Evolutionary conservation across 2,888 invertebrate species (phyloP).

Genomic region (Flabesymbios commensalis): DNA sequence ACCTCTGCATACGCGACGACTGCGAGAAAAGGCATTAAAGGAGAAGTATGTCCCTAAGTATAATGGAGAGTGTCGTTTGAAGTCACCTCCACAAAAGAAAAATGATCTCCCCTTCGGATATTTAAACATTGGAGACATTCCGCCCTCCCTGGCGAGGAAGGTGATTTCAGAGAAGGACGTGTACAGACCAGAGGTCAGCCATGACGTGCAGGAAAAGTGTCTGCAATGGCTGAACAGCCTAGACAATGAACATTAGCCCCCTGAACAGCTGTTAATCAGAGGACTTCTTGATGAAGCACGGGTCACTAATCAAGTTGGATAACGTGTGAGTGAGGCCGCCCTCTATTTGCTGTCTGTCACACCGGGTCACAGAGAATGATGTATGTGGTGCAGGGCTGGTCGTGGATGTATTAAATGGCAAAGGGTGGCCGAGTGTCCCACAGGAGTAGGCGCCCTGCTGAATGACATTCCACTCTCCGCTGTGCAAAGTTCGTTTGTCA

Average conservation of each 20-base stretch:
- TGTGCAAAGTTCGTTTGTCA: no score
- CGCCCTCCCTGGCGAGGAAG: not conserved
- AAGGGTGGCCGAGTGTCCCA: no score
- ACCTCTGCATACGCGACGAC: not conserved
- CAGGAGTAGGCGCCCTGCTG: no score
- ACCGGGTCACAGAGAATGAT: no score
- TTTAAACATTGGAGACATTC: conserved; percentile 8
- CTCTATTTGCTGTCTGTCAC: no score
- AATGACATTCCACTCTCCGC: no score
- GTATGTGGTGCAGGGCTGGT: no score
- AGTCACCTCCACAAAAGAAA: not conserved
- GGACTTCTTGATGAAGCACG: no score
- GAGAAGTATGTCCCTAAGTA: not conserved
- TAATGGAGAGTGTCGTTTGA: not conserved
- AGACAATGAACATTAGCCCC: not conserved
- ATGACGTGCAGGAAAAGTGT: conserved; percentile 5
- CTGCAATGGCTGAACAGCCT: conserved; percentile 13
- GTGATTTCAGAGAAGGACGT: not conserved
- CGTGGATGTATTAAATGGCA: no score
- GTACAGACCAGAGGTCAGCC: not conserved
- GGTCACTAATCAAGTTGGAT: no score
- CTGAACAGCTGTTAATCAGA: no score
- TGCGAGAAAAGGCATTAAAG: not conserved
- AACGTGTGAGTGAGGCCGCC: no score
- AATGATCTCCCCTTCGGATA: not conserved